Conservation (phyloP, 2,113 vertebrate species). For the Acanthisitta chloris region DNA sequence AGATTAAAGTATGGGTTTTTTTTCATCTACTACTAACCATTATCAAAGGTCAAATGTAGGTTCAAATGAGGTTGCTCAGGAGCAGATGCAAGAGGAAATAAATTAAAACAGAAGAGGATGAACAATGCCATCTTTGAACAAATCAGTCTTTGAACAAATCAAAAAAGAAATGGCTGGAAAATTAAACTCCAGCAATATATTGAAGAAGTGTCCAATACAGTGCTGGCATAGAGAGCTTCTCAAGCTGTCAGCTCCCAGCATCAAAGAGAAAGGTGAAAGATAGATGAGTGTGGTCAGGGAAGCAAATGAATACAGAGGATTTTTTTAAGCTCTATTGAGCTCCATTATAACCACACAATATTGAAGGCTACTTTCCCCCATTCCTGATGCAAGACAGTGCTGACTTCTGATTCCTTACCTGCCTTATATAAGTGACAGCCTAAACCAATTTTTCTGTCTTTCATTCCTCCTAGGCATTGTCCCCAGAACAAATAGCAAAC, state of each 20-base stretch:
- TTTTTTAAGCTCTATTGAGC: not conserved
- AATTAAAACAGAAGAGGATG: not conserved
- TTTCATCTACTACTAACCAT: not conserved
- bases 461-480: conserved; percentile 66
- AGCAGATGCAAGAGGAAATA: not conserved
- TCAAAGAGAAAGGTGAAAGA: not conserved
- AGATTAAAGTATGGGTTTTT: not conserved
- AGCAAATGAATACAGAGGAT: not conserved
- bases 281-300: not conserved
- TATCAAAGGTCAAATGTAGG: not conserved
- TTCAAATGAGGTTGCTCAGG: not conserved
- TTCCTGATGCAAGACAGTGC: not conserved
- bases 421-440: not conserved
- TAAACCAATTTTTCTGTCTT: not conserved
- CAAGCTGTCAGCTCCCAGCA: not conserved
- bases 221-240: not conserved
- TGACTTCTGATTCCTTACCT: not conserved
- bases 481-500: conserved; percentile 71
- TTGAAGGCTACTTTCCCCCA: not conserved
- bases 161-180: not conserved
- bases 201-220: not conserved
- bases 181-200: not conserved
- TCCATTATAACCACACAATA: not conserved
- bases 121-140: not conserved
- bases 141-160: not conserved